Evolutionary conservation across 2,113 vertebrate species (phyloP).

Genomic region (Acanthisitta chloris): DNA sequence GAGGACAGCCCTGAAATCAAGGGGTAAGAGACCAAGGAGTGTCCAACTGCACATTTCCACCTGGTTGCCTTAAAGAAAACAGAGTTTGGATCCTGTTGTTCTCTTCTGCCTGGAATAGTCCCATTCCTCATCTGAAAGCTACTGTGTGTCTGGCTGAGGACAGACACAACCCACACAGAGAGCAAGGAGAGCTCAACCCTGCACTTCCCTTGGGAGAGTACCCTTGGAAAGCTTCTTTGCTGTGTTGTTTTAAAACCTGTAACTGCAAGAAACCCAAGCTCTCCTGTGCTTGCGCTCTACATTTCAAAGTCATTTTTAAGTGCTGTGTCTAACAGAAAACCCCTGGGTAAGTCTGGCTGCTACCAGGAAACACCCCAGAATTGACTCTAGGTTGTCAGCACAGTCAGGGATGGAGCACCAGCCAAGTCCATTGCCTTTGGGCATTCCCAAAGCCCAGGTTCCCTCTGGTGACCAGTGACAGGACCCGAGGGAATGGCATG

Average conservation of each 20-base stretch:
- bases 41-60: neutral
- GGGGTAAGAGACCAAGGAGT: fast-evolving
- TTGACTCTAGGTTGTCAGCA: neutral
- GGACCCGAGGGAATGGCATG: neutral
- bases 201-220: neutral
- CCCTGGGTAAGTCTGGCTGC: neutral
- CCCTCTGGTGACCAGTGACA: neutral
- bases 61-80: neutral
- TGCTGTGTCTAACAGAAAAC: neutral
- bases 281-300: neutral
- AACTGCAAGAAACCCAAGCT: neutral
- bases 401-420: neutral
- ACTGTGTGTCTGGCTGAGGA: neutral
- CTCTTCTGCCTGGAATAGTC: neutral
- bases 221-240: neutral
- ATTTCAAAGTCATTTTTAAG: neutral
- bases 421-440: neutral
- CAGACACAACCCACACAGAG: neutral
- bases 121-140: neutral
- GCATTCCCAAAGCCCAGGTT: neutral
- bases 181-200: neutral
- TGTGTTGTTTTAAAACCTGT: neutral
- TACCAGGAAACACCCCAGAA: neutral
- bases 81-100: neutral
- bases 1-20: neutral